A percentile compares a stretch with the other conserved stretches of the same genome.
Evolutionary conservation across 2,888 invertebrate genomes (phyloP).

Genomic region (Ferdinandea cuprea): DNA sequence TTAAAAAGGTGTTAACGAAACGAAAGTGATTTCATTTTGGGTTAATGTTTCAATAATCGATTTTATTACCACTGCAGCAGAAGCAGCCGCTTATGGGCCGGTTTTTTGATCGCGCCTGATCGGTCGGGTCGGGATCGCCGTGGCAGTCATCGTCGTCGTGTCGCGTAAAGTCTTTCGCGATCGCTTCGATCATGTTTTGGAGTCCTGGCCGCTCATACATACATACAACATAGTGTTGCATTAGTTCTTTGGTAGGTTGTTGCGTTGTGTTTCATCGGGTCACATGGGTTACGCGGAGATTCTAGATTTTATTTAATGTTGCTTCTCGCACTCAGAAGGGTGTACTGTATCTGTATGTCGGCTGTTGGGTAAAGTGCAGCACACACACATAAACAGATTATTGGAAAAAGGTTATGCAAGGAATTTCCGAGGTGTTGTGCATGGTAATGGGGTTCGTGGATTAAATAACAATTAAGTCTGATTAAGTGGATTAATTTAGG

Average conservation of each 20-base stretch:
- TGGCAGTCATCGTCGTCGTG: not conserved
- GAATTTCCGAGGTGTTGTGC: constrained; percentile 44
- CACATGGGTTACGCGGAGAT: constrained; percentile 68
- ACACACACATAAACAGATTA: constrained; percentile 6
- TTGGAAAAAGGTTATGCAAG: constrained; percentile 58
- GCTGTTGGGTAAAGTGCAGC: constrained; percentile 49
- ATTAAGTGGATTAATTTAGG: constrained; percentile 61
- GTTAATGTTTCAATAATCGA: constrained; percentile 75
- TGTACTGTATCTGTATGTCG: not conserved
- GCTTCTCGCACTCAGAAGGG: constrained; percentile 22
- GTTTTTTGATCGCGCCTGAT: constrained; percentile 32
- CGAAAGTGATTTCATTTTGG: constrained; percentile 77
- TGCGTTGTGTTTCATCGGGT: constrained; percentile 62
- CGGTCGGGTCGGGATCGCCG: constrained; percentile 3
- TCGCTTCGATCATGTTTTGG: constrained; percentile 68
- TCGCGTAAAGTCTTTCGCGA: constrained; percentile 12
- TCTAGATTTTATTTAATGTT: constrained; percentile 69
- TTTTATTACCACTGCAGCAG: constrained; percentile 72
- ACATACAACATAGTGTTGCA: not conserved
- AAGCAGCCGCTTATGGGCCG: constrained; percentile 54
- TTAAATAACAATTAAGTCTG: constrained; percentile 74
- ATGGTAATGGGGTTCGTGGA: constrained; percentile 69
- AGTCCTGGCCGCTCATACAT: constrained; percentile 57
- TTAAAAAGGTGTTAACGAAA: constrained; percentile 78
- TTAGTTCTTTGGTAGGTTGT: constrained; percentile 59